A percentile compares a stretch with the other conserved stretches of the same genome.
phyloP scores from a whole-genome alignment of 2,113 vertebrate genomes.

The Macheiramphus alcinus region DNA sequence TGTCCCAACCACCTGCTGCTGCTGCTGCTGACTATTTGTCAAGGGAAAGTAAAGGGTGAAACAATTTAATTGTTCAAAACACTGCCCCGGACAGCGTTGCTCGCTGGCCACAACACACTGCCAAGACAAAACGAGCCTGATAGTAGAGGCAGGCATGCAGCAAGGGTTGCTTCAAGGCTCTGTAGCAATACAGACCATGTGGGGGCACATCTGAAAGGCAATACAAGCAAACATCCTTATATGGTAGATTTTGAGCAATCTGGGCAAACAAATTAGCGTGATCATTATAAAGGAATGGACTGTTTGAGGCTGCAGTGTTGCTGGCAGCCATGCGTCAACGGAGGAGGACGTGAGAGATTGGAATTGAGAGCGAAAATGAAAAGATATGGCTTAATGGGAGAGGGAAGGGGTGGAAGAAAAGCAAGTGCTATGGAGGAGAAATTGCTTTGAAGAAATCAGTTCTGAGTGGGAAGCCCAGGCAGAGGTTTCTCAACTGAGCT shows the following conservation, averaged over 20 bases:
- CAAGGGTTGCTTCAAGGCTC: background rate
- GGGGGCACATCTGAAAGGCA: background rate
- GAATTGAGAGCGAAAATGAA: background rate
- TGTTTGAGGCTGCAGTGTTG: background rate
- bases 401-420: background rate
- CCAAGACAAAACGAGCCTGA: background rate
- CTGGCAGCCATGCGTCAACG: background rate
- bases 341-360: background rate
- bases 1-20: background rate
- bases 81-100: background rate
- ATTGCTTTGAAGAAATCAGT: background rate
- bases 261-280: background rate
- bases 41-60: background rate
- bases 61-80: background rate
- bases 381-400: background rate
- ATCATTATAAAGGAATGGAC: background rate
- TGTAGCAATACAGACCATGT: rapidly evolving
- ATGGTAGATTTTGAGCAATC: background rate
- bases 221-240: rapidly evolving
- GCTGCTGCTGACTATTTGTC: background rate
- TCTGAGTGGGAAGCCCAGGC: background rate
- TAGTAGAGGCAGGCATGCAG: background rate
- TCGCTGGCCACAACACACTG: background rate
- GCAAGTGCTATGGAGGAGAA: background rate
- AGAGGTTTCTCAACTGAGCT: background rate